Conservation (phyloP, 2,888 invertebrate genomes). For the Sphinx pinastri region DNA sequence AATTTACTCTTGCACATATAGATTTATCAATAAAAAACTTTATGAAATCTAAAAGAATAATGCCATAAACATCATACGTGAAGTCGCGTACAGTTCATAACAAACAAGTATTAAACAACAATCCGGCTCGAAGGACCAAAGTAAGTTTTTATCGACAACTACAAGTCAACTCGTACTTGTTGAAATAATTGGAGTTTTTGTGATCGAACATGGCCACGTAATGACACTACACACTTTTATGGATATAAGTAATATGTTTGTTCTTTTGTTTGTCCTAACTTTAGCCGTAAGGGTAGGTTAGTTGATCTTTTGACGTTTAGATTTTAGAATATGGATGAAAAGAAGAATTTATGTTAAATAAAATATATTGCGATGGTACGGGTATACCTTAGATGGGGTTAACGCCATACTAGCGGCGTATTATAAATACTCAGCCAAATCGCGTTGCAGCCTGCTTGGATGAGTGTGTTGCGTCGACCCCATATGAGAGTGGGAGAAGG, state of each 20-base stretch:
- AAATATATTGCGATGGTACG: no score
- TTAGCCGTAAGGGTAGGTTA: no score
- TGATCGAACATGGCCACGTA: not conserved
- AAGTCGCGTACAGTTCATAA: not conserved
- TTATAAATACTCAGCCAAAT: no score
- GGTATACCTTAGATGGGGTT: no score
- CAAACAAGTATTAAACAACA: conserved; percentile 13
- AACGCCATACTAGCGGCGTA: no score
- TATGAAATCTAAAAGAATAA: not conserved
- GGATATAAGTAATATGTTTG: not conserved
- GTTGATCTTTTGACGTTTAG: no score
- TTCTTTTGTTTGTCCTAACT: not conserved
- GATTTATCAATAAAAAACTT: not conserved
- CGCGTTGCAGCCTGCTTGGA: no score
- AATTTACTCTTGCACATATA: no score
- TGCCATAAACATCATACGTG: not conserved
- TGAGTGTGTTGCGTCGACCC: no score
- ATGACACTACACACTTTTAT: not conserved
- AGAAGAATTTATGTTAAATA: no score
- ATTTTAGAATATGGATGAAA: no score
- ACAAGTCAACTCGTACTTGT: conserved; percentile 10
- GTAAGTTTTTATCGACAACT: conserved; percentile 15
- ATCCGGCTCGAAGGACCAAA: conserved; percentile 14
- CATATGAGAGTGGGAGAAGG: no score
- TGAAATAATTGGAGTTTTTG: conserved; percentile 18